Conservation (phyloP, 1,140 invertebrate species). For the Mycetomoellerius zeteki region DNA sequence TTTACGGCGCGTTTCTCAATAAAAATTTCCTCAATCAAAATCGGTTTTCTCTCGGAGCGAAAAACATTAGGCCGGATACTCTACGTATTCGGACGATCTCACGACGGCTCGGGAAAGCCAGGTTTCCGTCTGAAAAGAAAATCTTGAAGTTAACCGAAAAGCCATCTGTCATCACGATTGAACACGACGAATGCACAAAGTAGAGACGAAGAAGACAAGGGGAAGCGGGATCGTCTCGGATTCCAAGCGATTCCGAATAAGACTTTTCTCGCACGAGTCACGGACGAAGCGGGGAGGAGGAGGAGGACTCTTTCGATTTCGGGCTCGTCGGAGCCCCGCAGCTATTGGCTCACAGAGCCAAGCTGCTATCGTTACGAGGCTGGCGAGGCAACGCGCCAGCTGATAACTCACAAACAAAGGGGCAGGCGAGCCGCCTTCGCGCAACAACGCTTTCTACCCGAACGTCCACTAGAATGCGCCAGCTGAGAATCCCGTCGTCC, state of each 20-base stretch:
- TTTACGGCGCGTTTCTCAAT: background rate
- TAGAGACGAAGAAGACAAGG: too few species aligned
- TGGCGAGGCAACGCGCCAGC: constrained; percentile 42
- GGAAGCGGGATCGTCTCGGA: background rate
- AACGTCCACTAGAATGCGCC: constrained; percentile 64
- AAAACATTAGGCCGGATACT: background rate
- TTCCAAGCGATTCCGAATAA: background rate
- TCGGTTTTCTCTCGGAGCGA: background rate
- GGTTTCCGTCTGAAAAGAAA: background rate
- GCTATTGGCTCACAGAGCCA: background rate
- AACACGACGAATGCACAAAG: background rate
- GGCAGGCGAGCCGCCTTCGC: constrained; percentile 52
- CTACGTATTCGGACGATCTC: background rate
- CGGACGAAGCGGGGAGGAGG: too few species aligned
- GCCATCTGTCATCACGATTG: constrained; percentile 42
- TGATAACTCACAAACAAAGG: constrained; percentile 63
- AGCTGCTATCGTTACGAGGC: constrained; percentile 45
- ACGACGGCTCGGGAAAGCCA: background rate
- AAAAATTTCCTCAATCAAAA: constrained; percentile 26
- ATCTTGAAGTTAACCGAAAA: constrained; percentile 45
- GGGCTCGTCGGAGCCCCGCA: background rate
- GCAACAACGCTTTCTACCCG: constrained; percentile 57
- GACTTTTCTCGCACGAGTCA: background rate
- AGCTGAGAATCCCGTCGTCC: constrained; percentile 57
- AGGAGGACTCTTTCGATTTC: background rate